Evolutionary conservation across 1,140 invertebrate genomes (phyloP).

Genomic region (Mercenaria mercenaria): DNA sequence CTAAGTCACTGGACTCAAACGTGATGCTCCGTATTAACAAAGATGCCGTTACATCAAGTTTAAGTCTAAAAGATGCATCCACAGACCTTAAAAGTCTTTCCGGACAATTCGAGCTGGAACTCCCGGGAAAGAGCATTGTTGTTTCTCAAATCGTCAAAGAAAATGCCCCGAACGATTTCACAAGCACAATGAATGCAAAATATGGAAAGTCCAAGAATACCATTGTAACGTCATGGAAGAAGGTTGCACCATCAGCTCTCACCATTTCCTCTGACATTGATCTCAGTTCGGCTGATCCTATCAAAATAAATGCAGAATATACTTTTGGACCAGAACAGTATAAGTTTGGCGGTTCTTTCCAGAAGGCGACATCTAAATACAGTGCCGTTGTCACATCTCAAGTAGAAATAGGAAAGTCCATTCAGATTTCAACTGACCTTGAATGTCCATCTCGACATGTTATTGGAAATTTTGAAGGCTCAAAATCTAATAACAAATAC

Average conservation of each 20-base stretch:
- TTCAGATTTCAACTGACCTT: constrained; percentile 37
- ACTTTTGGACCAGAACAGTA: constrained; percentile 20
- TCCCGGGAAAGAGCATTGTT: constrained; percentile 14
- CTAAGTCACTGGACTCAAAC: constrained; percentile 59
- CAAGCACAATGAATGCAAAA: constrained; percentile 43
- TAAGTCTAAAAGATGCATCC: constrained; percentile 45
- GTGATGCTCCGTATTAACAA: constrained; percentile 48
- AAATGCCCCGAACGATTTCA: background rate
- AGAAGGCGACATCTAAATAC: constrained; percentile 19
- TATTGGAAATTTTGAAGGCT: constrained; percentile 57
- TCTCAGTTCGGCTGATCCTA: background rate
- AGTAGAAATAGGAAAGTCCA: background rate
- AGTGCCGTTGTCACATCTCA: constrained; percentile 9
- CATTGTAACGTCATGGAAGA: constrained; percentile 19
- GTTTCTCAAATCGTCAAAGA: constrained; percentile 44
- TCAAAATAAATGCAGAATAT: constrained; percentile 54
- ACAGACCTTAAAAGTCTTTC: constrained; percentile 48
- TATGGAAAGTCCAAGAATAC: constrained; percentile 49
- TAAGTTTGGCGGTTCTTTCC: background rate
- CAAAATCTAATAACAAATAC: constrained; percentile 14
- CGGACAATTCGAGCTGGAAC: constrained; percentile 20
- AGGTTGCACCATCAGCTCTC: constrained; percentile 21
- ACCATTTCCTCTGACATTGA: constrained; percentile 56
- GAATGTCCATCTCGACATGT: constrained; percentile 62
- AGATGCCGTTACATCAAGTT: constrained; percentile 15